Conservation (phyloP, 2,888 invertebrate genomes). For the Branchipolynoe longqiensis region DNA sequence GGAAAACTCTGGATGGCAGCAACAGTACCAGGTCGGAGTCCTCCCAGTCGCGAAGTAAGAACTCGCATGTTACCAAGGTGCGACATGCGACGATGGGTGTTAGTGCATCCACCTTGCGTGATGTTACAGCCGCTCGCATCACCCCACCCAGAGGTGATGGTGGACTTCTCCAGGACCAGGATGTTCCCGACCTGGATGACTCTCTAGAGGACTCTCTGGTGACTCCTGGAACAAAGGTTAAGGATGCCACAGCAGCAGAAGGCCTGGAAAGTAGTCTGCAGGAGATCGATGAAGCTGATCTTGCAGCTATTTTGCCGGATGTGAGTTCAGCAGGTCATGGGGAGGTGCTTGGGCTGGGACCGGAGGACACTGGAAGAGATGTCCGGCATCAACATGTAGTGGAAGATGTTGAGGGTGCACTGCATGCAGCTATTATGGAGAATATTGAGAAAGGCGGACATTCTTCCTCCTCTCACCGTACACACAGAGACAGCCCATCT, state of each 20-base stretch:
- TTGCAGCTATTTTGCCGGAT: conserved; percentile 90
- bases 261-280: conserved; percentile 56
- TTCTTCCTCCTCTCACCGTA: background rate
- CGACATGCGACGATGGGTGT: conserved; percentile 35
- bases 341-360: conserved; percentile 5
- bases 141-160: background rate
- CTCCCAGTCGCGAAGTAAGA: background rate
- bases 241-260: background rate
- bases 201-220: conserved; percentile 45
- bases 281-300: conserved; percentile 82
- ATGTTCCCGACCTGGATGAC: conserved; percentile 52
- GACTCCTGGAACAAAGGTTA: background rate
- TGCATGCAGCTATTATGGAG: conserved; percentile 41
- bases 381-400: background rate
- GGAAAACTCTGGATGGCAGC: conserved; percentile 41
- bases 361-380: background rate
- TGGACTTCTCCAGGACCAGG: conserved; percentile 41
- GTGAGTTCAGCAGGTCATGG: conserved; percentile 67
- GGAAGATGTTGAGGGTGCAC: conserved; percentile 34
- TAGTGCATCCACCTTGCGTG: conserved; percentile 12
- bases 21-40: background rate
- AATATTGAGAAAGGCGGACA: conserved; percentile 25
- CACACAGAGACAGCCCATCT: background rate
- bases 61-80: background rate
- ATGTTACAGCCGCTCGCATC: background rate